phyloP scores from a whole-genome alignment of 2,797 vertebrate genomes.

The Rallus crepitans region DNA sequence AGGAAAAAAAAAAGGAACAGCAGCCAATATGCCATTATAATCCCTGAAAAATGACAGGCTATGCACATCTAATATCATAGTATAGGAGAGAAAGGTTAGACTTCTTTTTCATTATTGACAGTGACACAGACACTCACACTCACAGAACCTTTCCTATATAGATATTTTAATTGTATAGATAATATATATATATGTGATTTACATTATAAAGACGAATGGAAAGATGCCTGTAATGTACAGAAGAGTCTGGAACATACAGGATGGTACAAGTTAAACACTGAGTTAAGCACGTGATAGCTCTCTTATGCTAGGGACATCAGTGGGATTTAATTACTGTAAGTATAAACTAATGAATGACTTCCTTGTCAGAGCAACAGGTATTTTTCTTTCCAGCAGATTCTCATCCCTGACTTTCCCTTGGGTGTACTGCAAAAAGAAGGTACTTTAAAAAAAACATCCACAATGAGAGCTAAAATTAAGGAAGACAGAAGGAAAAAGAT shows the following conservation, averaged over 20 bases:
- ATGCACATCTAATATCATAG: rapidly evolving
- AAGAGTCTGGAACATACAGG: background rate
- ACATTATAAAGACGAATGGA: background rate
- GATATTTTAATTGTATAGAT: background rate
- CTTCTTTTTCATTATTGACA: background rate
- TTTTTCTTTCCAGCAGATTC: background rate
- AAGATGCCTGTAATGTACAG: background rate
- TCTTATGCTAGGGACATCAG: background rate
- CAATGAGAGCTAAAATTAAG: background rate
- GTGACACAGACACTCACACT: background rate
- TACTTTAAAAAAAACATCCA: background rate
- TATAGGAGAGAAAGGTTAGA: background rate
- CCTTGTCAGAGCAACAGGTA: background rate
- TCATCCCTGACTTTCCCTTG: background rate
- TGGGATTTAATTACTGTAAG: background rate
- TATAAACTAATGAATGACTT: background rate
- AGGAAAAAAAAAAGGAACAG: background rate
- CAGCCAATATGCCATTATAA: background rate
- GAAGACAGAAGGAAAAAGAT: background rate
- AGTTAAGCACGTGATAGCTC: background rate
- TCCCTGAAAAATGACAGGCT: background rate
- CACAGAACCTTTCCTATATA: background rate
- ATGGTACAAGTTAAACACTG: background rate
- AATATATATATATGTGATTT: background rate
- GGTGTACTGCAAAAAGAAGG: background rate